These are phyloP conservation scores for Gymnocypris eckloni DNA, from an alignment of 2,797 vertebrate genomes.

Conservation along the genomic window DNA sequence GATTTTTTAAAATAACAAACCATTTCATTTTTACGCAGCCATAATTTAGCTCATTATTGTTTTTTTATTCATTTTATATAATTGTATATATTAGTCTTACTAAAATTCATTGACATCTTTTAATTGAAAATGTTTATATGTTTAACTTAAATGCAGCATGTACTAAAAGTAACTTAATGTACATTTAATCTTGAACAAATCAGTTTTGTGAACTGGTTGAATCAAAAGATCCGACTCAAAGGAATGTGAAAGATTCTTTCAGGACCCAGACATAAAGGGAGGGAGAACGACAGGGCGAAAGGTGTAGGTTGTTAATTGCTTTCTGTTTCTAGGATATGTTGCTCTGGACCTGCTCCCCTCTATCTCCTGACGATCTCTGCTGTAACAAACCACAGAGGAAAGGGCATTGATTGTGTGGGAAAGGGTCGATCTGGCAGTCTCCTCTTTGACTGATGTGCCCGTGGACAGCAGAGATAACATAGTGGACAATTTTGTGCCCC, in stretches of 20 bases:
- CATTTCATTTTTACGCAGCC: background rate
- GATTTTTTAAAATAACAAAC: background rate
- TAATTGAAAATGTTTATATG: background rate
- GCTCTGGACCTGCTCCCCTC: conserved; percentile 59
- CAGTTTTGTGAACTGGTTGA: background rate
- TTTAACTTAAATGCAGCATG: background rate
- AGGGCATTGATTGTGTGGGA: conserved; percentile 77
- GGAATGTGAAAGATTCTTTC: background rate
- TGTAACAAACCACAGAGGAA: conserved; percentile 72
- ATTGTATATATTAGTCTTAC: background rate
- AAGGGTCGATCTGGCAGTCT: conserved; percentile 76
- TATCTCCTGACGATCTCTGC: conserved; percentile 78
- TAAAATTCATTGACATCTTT: background rate
- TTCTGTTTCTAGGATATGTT: conserved; percentile 70
- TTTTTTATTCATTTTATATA: background rate
- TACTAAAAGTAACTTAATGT: background rate
- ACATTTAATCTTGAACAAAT: background rate
- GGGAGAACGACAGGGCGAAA: conserved; percentile 50
- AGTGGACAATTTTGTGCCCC: conserved; percentile 77
- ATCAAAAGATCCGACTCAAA: background rate
- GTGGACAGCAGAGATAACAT: conserved; percentile 81
- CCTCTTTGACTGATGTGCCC: conserved; percentile 77
- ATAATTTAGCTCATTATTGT: background rate
- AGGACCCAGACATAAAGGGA: background rate
- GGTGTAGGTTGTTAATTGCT: conserved; percentile 70